phyloP scores from a whole-genome alignment of 2,113 vertebrate species.

The Nyctibius bracteatus region DNA sequence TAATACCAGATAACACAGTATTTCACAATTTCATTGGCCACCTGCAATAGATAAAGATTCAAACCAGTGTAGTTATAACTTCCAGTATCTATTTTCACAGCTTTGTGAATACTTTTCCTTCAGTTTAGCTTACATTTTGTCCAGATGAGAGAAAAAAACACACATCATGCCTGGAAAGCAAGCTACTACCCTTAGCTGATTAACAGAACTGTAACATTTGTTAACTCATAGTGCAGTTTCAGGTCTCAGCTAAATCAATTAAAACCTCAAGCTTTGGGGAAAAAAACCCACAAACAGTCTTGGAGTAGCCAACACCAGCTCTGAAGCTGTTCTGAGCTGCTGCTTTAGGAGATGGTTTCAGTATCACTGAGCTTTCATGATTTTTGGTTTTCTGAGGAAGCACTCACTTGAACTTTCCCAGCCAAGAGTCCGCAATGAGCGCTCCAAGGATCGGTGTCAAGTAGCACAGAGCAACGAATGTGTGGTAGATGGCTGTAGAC shows the following conservation, averaged over 20 bases:
- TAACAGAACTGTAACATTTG: background rate
- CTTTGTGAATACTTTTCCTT: background rate
- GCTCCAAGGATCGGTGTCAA: conserved; percentile 91
- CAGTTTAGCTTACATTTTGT: background rate
- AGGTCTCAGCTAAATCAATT: background rate
- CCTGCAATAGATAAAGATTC: background rate
- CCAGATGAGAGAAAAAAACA: background rate
- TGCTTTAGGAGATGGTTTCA: background rate
- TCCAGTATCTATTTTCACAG: background rate
- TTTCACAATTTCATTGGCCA: background rate
- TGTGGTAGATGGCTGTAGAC: conserved; percentile 90
- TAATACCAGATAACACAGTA: background rate
- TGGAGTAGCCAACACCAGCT: background rate
- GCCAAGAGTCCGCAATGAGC: conserved; percentile 91
- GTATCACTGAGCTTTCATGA: background rate
- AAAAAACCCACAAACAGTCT: no score
- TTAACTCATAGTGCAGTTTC: background rate
- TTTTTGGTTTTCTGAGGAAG: background rate
- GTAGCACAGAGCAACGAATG: conserved; percentile 92
- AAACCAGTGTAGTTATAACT: background rate
- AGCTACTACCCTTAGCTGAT: background rate
- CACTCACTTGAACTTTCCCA: conserved; percentile 95
- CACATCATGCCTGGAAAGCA: background rate
- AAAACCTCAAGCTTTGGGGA: background rate
- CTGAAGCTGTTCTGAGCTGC: background rate